Evolutionary conservation across 2,797 vertebrate species (phyloP).

Genomic region (Eutrigla gurnardus): DNA sequence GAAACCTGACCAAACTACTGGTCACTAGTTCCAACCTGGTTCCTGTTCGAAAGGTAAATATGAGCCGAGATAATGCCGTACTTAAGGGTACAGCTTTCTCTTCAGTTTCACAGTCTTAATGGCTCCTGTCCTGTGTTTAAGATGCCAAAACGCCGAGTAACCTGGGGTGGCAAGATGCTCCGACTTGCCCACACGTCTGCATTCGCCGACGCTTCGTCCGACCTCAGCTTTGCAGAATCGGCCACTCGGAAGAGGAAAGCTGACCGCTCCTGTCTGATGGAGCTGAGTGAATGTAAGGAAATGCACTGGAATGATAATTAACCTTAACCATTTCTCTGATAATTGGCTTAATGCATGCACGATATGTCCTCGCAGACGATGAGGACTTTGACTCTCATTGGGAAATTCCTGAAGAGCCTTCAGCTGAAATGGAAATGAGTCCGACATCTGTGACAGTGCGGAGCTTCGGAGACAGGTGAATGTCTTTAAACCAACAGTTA

Average conservation of each 20-base stretch:
- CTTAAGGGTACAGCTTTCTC: accelerated
- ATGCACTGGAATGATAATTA: background rate
- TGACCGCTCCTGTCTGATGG: conserved; percentile 57
- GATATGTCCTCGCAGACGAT: conserved; percentile 63
- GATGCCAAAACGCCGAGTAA: conserved; percentile 91
- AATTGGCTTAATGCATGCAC: background rate
- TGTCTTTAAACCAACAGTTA: background rate
- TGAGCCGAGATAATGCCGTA: accelerated
- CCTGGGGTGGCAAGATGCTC: conserved; percentile 92
- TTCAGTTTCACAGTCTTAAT: background rate
- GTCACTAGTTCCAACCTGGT: conserved; percentile 88
- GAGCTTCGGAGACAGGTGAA: conserved; percentile 77
- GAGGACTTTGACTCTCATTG: conserved; percentile 77
- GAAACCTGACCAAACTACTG: conserved; percentile 90
- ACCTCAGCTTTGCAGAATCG: conserved; percentile 71
- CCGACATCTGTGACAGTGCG: conserved; percentile 62
- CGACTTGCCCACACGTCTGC: conserved; percentile 5
- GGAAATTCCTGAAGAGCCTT: conserved; percentile 68
- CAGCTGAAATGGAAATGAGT: conserved; percentile 74
- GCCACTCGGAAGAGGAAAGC: conserved; percentile 76
- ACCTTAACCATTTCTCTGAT: background rate
- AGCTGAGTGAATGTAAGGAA: conserved; percentile 67
- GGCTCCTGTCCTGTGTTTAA: conserved; percentile 55
- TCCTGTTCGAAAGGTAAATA: conserved; percentile 65
- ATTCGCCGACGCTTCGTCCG: conserved; percentile 39